Percentiles rank a stretch among this genome's conserved stretches.
phyloP scores from a whole-genome alignment of 2,113 vertebrate species.

The Pedetes capensis region DNA sequence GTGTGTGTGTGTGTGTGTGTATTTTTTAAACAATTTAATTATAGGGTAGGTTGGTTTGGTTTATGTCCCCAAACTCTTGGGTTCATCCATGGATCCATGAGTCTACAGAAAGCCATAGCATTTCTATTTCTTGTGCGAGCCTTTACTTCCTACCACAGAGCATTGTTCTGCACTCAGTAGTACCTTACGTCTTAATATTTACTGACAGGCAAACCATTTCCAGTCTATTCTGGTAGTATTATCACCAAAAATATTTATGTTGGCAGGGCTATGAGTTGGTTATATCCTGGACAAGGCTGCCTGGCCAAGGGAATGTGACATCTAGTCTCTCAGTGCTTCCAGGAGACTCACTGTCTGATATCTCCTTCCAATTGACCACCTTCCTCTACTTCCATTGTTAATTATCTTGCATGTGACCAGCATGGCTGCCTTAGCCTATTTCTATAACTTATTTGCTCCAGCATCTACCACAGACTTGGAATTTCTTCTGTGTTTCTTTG shows the following conservation, averaged over 20 bases:
- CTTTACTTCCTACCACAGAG: background rate
- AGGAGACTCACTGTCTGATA: background rate
- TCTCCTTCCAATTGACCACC: background rate
- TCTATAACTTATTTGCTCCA: background rate
- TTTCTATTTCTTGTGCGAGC: background rate
- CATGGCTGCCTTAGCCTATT: background rate
- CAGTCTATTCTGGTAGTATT: background rate
- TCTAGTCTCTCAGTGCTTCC: background rate
- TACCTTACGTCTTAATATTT: background rate
- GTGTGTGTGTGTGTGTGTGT: too few species aligned
- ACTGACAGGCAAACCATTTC: background rate
- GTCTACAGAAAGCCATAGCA: background rate
- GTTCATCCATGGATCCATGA: background rate
- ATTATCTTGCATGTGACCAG: background rate
- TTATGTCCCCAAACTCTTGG: background rate
- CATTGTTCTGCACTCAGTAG: background rate
- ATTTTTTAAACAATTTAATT: background rate
- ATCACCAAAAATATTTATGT: background rate
- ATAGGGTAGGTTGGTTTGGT: background rate
- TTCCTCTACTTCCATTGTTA: background rate
- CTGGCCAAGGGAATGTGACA: background rate
- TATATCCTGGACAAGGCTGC: background rate
- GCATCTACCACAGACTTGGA: background rate
- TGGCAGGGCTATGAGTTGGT: background rate
- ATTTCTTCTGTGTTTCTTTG: background rate